phyloP scores from a whole-genome alignment of 2,888 invertebrate species.

The Chaetoderma sp. region DNA sequence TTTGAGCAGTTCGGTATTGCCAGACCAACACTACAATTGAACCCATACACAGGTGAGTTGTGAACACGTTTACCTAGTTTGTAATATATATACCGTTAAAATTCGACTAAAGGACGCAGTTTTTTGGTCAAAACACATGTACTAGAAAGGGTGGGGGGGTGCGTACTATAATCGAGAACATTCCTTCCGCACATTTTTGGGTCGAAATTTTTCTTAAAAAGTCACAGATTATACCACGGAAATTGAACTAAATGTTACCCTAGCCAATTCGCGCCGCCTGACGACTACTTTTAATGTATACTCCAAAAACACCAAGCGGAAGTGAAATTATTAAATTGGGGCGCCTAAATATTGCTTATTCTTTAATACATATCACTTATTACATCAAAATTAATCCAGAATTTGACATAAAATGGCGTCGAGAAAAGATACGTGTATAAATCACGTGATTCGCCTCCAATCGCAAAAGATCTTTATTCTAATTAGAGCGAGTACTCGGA shows the following conservation, averaged over 20 bases:
- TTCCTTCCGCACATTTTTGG: background rate
- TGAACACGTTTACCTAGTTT: background rate
- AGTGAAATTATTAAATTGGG: background rate
- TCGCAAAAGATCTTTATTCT: too few species aligned
- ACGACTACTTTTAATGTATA: too few species aligned
- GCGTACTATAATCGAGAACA: background rate
- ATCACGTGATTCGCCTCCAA: too few species aligned
- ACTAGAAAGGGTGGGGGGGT: background rate
- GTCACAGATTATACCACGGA: background rate
- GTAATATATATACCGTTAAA: background rate
- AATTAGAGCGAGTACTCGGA: too few species aligned
- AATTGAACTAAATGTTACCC: background rate
- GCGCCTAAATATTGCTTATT: background rate
- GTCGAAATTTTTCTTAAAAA: background rate
- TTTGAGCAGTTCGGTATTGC: slow-evolving; percentile 63
- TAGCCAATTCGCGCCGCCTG: too few species aligned
- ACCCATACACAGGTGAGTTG: slow-evolving; percentile 63
- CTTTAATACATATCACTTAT: background rate
- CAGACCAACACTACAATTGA: slow-evolving; percentile 56
- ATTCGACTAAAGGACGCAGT: too few species aligned
- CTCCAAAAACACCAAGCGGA: too few species aligned
- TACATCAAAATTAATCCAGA: too few species aligned
- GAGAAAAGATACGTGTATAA: too few species aligned
- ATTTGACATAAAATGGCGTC: too few species aligned
- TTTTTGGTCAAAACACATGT: too few species aligned